Evolutionary conservation across 2,113 vertebrate species (phyloP), one percentile per base, ranked within the genome.

Genomic region (Marcusenius ussheri): DNA sequence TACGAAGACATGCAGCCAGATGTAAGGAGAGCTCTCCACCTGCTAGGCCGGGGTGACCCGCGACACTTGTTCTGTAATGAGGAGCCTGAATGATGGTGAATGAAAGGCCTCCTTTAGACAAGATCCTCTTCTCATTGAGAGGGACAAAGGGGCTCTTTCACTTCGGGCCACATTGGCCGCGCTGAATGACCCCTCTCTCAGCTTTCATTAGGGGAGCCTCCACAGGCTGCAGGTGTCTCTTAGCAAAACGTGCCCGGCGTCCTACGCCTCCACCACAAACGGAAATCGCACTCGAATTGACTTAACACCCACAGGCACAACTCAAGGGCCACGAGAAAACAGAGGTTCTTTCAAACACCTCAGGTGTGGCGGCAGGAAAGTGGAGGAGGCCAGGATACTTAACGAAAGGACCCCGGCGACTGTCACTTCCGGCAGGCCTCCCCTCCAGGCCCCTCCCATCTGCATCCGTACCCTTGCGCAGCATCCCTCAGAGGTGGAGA

Each of bases 111-210:
- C 84, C 51, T 91, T 91, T 84, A 91, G 83, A 53, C 62, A 53
- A 88, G 88, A 87, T 88, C 88, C 88, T 88, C 90, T 91, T 91
- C 90, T 92, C 66, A 83, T 80, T 88, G 15, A 31, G 35, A 66
- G 13, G 89, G 74, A 91, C 91, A 92, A 91, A 90, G 92, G 49
- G 58, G 66, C 85, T 62, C 91, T 90, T 92, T 92, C 88, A 90
- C 74, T 89, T 58, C 83, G 74, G 85, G 42, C 45, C 53, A 51
- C 70, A 47, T 74, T 83, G 42, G 70, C 70, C 35, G 42, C 24
- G 58, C 50, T 88, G 91, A 92, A 89, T 88, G 89, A 87, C 88
- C 88, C 24, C 88, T 83, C 62, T 21, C 89, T 87, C 24, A 7
- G 66, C 66, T 89, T 89, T 62, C 51, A 86, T n/a, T 35, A 19